Evolutionary conservation across 2,113 vertebrate species (phyloP).

Genomic region (Varanus salvator): DNA sequence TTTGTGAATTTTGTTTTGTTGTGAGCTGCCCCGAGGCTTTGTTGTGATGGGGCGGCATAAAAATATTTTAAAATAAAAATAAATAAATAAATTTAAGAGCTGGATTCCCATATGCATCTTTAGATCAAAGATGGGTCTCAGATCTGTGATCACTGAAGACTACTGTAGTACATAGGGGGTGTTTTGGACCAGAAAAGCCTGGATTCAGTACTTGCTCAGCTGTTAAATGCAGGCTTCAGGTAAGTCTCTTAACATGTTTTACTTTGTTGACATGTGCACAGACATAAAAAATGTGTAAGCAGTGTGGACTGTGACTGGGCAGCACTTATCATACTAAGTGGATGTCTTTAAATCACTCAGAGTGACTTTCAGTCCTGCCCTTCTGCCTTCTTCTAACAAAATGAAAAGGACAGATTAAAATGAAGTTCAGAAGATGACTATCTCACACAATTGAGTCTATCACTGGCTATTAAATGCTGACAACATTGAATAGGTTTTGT

Average conservation of each 20-base stretch:
- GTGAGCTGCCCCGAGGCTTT: too few relatives aligned
- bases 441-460: neutral
- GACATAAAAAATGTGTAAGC: neutral
- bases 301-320: neutral
- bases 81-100: too few relatives aligned
- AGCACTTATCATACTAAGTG: neutral
- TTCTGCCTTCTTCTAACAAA: neutral
- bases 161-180: neutral
- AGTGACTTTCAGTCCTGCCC: too few relatives aligned
- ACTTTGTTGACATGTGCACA: neutral
- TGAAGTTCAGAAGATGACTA: neutral
- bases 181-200: neutral
- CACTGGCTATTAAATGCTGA: neutral
- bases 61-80: too few relatives aligned
- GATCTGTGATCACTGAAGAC: too few relatives aligned
- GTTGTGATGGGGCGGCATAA: too few relatives aligned
- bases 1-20: too few relatives aligned
- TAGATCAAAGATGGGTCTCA: too few relatives aligned
- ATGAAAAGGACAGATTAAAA: neutral
- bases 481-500: neutral
- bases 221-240: neutral
- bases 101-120: too few relatives aligned
- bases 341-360: neutral
- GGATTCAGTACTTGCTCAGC: neutral
- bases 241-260: neutral